phyloP scores from a whole-genome alignment of 2,113 vertebrate species.

The Lampris incognitus region DNA sequence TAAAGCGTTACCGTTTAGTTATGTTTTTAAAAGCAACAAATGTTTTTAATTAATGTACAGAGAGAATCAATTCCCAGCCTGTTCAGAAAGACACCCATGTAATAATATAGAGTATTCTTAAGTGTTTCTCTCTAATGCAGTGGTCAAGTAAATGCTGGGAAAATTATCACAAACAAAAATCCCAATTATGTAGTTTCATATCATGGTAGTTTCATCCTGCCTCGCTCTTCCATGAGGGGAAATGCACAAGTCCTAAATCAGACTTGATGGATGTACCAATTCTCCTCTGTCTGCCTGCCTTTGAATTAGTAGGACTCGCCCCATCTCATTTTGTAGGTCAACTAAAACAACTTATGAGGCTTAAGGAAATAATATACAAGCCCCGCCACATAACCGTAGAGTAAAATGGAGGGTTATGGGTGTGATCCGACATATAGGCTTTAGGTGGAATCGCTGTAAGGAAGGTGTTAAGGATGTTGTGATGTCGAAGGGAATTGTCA shows the following conservation, averaged over 20 bases:
- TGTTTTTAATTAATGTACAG: constrained; percentile 56
- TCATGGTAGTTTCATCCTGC: constrained; percentile 6
- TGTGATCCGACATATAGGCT: neutral
- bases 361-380: neutral
- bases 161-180: neutral
- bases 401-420: neutral
- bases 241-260: neutral
- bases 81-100: constrained; percentile 39
- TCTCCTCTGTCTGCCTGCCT: constrained; percentile 17
- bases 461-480: too few relatives aligned
- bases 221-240: constrained; percentile 8
- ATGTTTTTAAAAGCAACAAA: constrained; percentile 17
- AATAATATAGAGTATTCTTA: constrained; percentile 39
- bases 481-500: neutral
- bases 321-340: neutral
- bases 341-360: neutral
- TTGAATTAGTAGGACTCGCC: neutral
- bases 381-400: neutral
- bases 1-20: constrained; percentile 7
- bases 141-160: constrained; percentile 25
- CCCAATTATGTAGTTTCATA: constrained; percentile 17
- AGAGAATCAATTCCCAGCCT: constrained; percentile 34
- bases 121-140: constrained; percentile 42
- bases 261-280: constrained; percentile 5
- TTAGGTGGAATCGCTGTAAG: neutral